Evolutionary conservation across 2,797 vertebrate genomes (phyloP), one percentile per base, ranked within the genome.

Genomic region (Parauchenoglanis ngamensis): DNA sequence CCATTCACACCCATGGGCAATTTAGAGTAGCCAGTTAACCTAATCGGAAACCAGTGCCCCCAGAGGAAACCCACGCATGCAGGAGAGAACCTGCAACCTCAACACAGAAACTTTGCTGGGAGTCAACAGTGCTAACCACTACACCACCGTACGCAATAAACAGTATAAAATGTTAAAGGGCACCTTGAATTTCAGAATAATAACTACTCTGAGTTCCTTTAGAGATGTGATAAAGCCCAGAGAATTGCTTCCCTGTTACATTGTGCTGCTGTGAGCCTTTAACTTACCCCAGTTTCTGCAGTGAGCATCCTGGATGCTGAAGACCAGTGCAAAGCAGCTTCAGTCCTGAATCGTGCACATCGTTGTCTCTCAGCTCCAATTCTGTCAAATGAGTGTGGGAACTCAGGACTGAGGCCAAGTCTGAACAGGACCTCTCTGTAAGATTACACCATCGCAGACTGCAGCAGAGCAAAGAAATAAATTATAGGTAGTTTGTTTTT

Each of bases 371-470:
- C 25, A 88, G 57, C 15, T 88, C 84, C 23, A 88, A 68, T 67
- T 88, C 87, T 25, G 3, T 67, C 35, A 88, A 75, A 70, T 23
- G 17, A 44, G 76, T 81, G 21, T 65, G 73, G 23, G 87, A 85
- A 65, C 87, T 81, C 83, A 88, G 67, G 10, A 88, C 83, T 13
- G 46, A 85, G 10, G 87, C 83, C 40, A 88, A 57, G 21, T 85
- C n/a, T 28, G 68, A 44, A 46, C 87, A 85, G 46, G 54, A 85
- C 25, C 13, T 25, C 7, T 73, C 44, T 54, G 87, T 88, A 4
- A 88, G 65, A 81, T 88, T 85, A 81, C 87, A 88, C 87, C 83
- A 85, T 19, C 76, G 78, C 44, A 88, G 44, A 85, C 87, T 88
- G 57, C 44, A 81, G 63, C 7, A 40, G 7, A 54, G 85, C 75